Evolutionary conservation across 2,888 invertebrate species (phyloP).

Genomic region (Acanthosepion esculentum): DNA sequence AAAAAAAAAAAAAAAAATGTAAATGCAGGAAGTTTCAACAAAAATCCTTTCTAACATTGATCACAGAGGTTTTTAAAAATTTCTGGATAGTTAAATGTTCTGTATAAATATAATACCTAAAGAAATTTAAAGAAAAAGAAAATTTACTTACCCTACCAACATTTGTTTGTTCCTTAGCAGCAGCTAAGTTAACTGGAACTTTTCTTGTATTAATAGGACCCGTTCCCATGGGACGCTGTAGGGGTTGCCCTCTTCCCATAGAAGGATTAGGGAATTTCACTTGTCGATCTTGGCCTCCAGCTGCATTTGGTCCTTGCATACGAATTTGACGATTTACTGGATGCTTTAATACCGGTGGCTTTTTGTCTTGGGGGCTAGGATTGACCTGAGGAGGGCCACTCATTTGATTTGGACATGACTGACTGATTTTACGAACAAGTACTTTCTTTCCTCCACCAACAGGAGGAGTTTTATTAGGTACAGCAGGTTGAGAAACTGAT

Average conservation of each 20-base stretch:
- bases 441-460: conserved; percentile 38
- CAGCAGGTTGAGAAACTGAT: neutral
- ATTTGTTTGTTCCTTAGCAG: conserved; percentile 17
- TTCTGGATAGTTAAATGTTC: no score
- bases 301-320: neutral
- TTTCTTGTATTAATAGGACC: neutral
- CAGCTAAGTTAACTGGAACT: conserved; percentile 24
- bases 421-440: conserved; percentile 41
- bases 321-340: conserved; percentile 33
- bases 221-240: neutral
- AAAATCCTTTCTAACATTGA: no score
- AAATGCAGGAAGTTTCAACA: no score
- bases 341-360: neutral
- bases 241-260: conserved; percentile 39
- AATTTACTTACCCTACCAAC: conserved; percentile 33
- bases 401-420: neutral
- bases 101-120: no score
- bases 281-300: neutral
- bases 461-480: neutral
- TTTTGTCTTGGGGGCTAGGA: neutral
- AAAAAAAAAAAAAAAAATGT: no score
- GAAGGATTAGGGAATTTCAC: conserved; percentile 35
- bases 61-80: no score
- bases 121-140: neutral
- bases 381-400: neutral